phyloP scores from a whole-genome alignment of 2,888 invertebrate genomes.

The Oscheius sp. region DNA sequence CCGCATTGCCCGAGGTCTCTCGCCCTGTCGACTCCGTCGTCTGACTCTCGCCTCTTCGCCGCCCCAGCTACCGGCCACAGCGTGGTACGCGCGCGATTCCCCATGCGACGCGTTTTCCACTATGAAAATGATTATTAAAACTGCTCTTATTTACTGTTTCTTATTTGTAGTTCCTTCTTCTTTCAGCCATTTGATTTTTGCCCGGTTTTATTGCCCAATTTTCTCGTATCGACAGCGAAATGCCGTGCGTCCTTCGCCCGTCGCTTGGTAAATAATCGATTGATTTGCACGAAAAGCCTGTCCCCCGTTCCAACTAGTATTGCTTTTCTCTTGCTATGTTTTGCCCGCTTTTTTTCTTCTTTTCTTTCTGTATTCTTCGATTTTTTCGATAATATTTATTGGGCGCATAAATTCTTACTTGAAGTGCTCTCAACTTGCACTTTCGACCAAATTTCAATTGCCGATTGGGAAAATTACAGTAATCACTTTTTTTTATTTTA shows the following conservation, averaged over 20 bases:
- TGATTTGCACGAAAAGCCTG: slow-evolving; percentile 10
- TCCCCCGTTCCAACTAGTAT: not conserved
- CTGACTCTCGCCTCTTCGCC: slow-evolving; percentile 31
- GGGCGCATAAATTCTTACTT: no score
- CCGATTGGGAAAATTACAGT: no score
- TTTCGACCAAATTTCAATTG: no score
- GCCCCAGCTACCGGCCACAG: slow-evolving; percentile 40
- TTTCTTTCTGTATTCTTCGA: no score
- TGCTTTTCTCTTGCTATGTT: no score
- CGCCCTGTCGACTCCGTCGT: slow-evolving; percentile 24
- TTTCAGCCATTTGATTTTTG: not conserved
- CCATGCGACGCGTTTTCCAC: slow-evolving; percentile 37
- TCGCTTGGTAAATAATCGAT: not conserved
- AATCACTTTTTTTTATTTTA: no score
- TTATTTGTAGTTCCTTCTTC: not conserved
- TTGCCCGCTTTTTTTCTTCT: no score
- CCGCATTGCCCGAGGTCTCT: slow-evolving; percentile 19
- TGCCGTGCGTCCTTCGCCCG: not conserved
- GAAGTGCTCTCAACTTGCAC: no score
- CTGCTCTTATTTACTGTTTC: not conserved
- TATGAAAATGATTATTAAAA: not conserved
- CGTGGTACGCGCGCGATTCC: slow-evolving; percentile 40
- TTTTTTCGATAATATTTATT: no score
- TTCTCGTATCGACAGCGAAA: not conserved
- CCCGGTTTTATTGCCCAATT: not conserved